Percentiles rank a stretch among this genome's conserved stretches.
Evolutionary conservation across 2,113 vertebrate species (phyloP).

Genomic region (Aptenodytes patagonicus): DNA sequence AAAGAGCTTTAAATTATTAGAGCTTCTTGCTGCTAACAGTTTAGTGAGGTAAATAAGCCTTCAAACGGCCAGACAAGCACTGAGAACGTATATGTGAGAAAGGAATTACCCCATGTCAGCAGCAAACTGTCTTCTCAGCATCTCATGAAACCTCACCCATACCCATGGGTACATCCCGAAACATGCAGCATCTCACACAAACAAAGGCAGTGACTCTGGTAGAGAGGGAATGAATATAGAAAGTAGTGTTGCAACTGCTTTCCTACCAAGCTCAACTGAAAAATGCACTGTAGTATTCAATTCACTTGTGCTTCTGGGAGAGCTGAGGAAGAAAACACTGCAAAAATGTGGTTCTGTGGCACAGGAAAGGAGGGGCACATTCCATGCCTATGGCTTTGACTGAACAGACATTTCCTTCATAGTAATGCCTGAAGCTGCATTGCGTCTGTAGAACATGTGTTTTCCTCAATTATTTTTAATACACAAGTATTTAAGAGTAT

Average conservation of each 20-base stretch:
- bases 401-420: conserved; percentile 9
- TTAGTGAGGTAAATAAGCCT: not conserved
- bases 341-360: conserved; percentile 15
- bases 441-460: not conserved
- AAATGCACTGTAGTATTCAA: not conserved
- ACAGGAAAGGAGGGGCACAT: conserved; percentile 53
- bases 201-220: not conserved
- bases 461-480: not conserved
- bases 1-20: not conserved
- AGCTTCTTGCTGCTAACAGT: not conserved
- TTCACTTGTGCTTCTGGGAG: not conserved
- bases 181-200: not conserved
- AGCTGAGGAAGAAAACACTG: not conserved
- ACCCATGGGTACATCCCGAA: fast-evolving
- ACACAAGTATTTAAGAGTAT: not conserved
- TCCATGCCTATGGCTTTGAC: not conserved
- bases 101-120: not conserved
- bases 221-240: not conserved
- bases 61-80: not conserved
- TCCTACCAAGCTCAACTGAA: not conserved
- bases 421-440: not conserved
- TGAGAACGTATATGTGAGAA: not conserved
- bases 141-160: not conserved
- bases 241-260: not conserved
- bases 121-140: not conserved